A percentile compares a stretch with the other conserved stretches of the same genome.
Evolutionary conservation across 2,888 invertebrate genomes (phyloP).

Genomic region (Chironomus riparius): DNA sequence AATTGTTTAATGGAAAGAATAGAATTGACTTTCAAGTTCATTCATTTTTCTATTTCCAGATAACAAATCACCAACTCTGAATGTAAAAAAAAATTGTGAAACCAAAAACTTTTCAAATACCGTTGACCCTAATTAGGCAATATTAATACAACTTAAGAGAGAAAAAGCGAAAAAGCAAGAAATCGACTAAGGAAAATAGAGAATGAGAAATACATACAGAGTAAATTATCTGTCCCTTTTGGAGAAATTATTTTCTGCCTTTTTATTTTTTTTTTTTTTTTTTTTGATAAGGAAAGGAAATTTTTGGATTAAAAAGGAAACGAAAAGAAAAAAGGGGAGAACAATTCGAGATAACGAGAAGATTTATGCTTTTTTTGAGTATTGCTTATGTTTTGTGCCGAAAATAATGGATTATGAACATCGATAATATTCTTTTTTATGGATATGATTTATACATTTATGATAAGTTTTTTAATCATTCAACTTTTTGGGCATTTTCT

Average conservation of each 20-base stretch:
- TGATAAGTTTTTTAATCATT: too few species aligned
- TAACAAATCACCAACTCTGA: too few species aligned
- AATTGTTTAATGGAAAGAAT: too few species aligned
- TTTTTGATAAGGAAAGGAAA: neutral
- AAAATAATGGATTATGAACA: neutral
- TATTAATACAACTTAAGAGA: constrained; percentile 1
- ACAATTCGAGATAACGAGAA: neutral
- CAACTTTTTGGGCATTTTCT: too few species aligned
- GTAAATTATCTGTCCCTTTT: neutral
- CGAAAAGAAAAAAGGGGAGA: too few species aligned
- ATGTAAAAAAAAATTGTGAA: neutral
- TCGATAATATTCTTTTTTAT: neutral
- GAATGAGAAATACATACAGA: neutral
- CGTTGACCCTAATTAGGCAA: constrained; percentile 24
- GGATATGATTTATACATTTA: neutral
- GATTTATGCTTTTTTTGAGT: neutral
- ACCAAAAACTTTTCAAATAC: constrained; percentile 20
- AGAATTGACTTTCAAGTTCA: too few species aligned
- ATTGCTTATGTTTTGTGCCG: neutral
- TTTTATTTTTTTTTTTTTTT: neutral
- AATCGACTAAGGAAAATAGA: neutral
- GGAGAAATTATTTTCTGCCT: neutral
- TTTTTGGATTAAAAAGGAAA: neutral
- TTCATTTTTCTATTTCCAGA: too few species aligned
- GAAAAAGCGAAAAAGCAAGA: neutral